Evolutionary conservation across 2,113 vertebrate genomes (phyloP).

Genomic region (Spilogale gracilis): DNA sequence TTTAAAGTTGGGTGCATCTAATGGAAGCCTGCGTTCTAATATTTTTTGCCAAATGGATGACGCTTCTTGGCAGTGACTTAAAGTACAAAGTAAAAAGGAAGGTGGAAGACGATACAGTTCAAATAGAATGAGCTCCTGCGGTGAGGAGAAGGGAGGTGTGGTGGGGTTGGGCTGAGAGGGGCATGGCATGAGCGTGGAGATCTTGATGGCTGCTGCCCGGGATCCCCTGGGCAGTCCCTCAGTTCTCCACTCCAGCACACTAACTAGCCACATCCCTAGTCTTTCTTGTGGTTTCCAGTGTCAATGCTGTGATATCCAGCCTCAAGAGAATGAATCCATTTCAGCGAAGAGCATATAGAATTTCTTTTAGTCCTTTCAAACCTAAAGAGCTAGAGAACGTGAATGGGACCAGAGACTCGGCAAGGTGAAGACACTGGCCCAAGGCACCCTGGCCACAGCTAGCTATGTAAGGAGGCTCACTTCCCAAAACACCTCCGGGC

Average conservation of each 20-base stretch:
- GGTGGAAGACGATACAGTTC: background rate
- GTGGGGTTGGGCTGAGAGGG: background rate
- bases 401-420: background rate
- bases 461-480: background rate
- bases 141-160: background rate
- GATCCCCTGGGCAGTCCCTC: background rate
- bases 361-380: background rate
- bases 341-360: background rate
- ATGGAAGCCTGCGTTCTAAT: background rate
- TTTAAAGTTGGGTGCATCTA: background rate
- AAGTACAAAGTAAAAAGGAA: background rate
- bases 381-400: background rate
- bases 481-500: accelerated
- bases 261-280: background rate
- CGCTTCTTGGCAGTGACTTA: background rate
- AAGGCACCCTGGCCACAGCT: background rate
- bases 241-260: background rate
- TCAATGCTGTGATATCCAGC: background rate
- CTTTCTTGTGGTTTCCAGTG: background rate
- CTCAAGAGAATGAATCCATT: background rate
- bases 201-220: background rate
- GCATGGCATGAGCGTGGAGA: background rate
- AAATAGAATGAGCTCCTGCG: background rate
- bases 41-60: background rate
- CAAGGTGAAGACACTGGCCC: background rate